phyloP scores from a whole-genome alignment of 1,140 invertebrate species.

The Eriosoma lanigerum region DNA sequence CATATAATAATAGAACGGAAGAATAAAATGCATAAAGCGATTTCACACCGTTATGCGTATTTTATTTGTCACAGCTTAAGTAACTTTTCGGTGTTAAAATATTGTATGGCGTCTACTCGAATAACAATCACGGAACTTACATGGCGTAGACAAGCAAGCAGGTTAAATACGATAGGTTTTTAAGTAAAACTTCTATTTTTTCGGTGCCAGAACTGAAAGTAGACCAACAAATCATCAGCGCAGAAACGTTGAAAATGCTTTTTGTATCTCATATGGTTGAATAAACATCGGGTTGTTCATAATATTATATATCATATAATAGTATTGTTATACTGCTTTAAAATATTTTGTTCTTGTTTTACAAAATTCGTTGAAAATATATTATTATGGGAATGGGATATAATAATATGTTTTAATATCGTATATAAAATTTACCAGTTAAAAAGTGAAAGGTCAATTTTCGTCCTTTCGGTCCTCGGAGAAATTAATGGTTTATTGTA shows the following conservation, averaged over 20 bases:
- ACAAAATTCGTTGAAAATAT: too few relatives aligned
- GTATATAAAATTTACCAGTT: too few relatives aligned
- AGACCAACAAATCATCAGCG: conserved; percentile 7
- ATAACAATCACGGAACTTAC: background rate
- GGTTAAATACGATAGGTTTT: background rate
- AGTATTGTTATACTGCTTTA: too few relatives aligned
- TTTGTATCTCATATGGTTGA: background rate
- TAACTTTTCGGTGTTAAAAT: background rate
- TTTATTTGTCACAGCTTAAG: background rate
- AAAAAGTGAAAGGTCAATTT: too few relatives aligned
- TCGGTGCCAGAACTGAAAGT: conserved; percentile 11
- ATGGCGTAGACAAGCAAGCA: background rate
- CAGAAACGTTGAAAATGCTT: background rate
- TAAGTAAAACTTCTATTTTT: conserved; percentile 9
- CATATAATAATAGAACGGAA: too few relatives aligned
- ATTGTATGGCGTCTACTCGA: background rate
- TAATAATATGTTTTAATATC: too few relatives aligned
- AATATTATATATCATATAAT: too few relatives aligned
- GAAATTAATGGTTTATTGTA: too few relatives aligned
- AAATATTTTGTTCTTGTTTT: too few relatives aligned
- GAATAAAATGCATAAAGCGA: too few relatives aligned
- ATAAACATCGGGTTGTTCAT: background rate
- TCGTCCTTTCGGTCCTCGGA: too few relatives aligned
- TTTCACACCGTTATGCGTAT: background rate
- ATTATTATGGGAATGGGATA: too few relatives aligned